Percentiles rank a stretch among this genome's conserved stretches.
Evolutionary conservation across 92 coral and sea anemone species (phyloP).

Genomic region (Metridium senile): DNA sequence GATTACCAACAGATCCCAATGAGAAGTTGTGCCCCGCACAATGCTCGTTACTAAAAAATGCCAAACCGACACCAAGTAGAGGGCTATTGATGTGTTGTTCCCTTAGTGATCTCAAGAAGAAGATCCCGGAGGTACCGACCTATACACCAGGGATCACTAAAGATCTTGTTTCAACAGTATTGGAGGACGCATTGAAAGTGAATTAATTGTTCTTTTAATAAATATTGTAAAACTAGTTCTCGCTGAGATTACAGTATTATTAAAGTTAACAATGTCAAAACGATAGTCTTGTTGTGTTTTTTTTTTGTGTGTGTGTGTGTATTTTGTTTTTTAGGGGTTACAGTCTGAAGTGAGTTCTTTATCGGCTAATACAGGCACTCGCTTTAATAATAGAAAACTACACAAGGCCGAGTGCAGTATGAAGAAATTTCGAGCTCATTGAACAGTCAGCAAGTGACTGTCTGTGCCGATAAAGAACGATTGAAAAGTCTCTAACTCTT

Average conservation of each 20-base stretch:
- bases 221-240: background rate
- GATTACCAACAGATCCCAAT: background rate
- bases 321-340: no score
- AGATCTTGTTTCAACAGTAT: background rate
- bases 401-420: no score
- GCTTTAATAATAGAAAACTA: no score
- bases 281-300: no score
- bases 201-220: background rate
- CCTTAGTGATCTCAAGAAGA: background rate
- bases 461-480: no score
- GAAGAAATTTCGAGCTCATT: no score
- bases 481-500: no score
- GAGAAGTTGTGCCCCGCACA: background rate
- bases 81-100: conserved; percentile 2
- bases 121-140: background rate
- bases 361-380: no score
- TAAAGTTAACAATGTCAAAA: no score
- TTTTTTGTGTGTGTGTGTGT: no score
- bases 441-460: no score
- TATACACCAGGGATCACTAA: background rate
- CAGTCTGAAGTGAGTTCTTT: no score
- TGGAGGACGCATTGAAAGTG: background rate
- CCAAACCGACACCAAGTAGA: background rate
- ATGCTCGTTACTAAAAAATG: background rate
- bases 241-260: background rate